Percentiles rank a stretch among this genome's conserved stretches.
Evolutionary conservation across 1,140 invertebrate genomes (phyloP).

Genomic region (Drosophila murphyi): DNA sequence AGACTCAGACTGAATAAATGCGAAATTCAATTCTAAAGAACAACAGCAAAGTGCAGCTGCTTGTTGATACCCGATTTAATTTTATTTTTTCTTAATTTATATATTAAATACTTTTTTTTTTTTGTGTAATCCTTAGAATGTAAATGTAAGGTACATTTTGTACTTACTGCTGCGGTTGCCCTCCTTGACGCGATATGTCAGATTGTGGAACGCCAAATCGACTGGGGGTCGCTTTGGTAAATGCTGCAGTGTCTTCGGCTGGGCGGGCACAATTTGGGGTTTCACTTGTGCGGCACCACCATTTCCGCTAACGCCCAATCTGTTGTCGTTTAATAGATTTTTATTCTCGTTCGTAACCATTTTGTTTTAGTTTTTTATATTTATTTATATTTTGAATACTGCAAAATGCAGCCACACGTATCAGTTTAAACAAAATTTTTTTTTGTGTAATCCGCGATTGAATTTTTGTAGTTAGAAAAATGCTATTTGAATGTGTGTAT

Average conservation of each 20-base stretch:
- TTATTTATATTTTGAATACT: neutral
- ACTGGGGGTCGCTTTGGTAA: constrained; percentile 93
- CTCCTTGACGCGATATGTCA: constrained; percentile 94
- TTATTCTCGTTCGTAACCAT: constrained; percentile 84
- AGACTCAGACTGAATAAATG: constrained; percentile 12
- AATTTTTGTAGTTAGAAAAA: neutral
- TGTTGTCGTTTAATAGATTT: constrained; percentile 85
- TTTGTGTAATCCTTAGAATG: neutral
- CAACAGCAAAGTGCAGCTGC: constrained; percentile 4
- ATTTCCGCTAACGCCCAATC: constrained; percentile 64
- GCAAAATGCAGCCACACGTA: constrained; percentile 6
- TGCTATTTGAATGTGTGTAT: neutral
- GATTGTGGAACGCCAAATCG: constrained; percentile 93
- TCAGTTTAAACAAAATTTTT: no score
- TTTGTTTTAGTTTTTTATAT: constrained; percentile 41
- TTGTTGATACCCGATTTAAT: constrained; percentile 1
- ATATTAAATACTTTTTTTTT: neutral
- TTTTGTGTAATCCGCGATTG: neutral
- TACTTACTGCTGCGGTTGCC: constrained; percentile 92
- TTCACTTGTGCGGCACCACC: constrained; percentile 56
- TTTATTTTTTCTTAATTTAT: neutral
- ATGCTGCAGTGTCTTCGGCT: constrained; percentile 92
- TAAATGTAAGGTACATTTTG: neutral
- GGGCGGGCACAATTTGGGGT: constrained; percentile 85
- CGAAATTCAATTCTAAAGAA: constrained; percentile 9